These are phyloP conservation scores for Drepana arcuata DNA, from an alignment of 1,140 invertebrate species.

Conservation along the genomic window DNA sequence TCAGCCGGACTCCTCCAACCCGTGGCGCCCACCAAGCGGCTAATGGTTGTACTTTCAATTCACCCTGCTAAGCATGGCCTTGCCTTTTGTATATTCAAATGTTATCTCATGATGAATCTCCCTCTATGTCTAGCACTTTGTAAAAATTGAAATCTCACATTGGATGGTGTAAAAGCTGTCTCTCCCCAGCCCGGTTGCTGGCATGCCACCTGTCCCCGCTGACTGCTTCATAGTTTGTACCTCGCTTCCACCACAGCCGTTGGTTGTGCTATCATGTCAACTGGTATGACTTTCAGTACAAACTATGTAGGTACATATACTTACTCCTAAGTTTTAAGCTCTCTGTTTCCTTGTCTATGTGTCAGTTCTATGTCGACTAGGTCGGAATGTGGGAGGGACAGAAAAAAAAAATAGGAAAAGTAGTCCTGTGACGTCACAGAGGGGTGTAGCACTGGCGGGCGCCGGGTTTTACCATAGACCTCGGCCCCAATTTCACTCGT, in stretches of 20 bases:
- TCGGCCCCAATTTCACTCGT: conserved; percentile 36
- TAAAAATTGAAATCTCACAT: conserved; percentile 60
- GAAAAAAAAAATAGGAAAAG: conserved; percentile 67
- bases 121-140: conserved; percentile 30
- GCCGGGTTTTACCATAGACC: conserved; percentile 39
- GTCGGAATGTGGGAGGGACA: conserved; percentile 22
- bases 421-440: conserved; percentile 29
- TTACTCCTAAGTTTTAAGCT: conserved; percentile 12
- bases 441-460: conserved; percentile 17
- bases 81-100: conserved; percentile 49
- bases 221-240: conserved; percentile 11
- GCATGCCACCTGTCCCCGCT: conserved; percentile 9
- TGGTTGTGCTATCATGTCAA: too few species aligned
- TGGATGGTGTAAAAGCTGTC: conserved; percentile 55
- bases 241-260: too few species aligned
- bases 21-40: conserved; percentile 48
- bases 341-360: conserved; percentile 10
- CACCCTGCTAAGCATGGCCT: conserved; percentile 63
- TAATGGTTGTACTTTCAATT: conserved; percentile 59
- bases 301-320: too few species aligned
- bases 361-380: conserved; percentile 2
- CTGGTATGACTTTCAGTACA: too few species aligned
- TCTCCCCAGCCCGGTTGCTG: not conserved
- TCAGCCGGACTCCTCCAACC: conserved; percentile 40
- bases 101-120: conserved; percentile 69